phyloP scores from a whole-genome alignment of 2,888 invertebrate species.

The Ormyrus labotus region DNA sequence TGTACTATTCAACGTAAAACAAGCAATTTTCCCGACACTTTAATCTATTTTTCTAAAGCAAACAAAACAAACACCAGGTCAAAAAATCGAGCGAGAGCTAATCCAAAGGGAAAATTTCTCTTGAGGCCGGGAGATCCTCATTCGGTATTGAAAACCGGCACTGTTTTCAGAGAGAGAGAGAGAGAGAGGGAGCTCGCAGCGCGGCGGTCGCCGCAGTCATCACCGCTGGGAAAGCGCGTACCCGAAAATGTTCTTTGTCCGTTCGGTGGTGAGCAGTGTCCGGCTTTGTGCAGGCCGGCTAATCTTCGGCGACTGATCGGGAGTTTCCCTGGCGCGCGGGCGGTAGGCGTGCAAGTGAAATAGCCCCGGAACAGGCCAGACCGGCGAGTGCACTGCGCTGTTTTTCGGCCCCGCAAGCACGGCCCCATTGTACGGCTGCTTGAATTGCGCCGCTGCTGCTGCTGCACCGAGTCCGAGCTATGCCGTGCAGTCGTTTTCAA shows the following conservation, averaged over 20 bases:
- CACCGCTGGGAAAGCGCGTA: background rate
- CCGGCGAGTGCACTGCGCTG: background rate
- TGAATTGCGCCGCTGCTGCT: slow-evolving; percentile 8
- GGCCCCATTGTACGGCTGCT: slow-evolving; percentile 16
- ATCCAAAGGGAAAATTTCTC: too few species aligned
- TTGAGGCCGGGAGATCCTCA: too few species aligned
- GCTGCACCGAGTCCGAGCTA: too few species aligned
- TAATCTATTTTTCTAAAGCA: too few species aligned
- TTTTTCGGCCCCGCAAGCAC: slow-evolving; percentile 21
- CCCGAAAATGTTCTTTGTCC: slow-evolving; percentile 18
- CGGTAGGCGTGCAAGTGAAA: slow-evolving; percentile 38
- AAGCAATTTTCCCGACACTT: too few species aligned
- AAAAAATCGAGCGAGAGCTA: too few species aligned
- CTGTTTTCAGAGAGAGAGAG: too few species aligned
- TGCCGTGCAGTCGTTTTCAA: too few species aligned
- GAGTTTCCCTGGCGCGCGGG: background rate
- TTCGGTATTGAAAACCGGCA: too few species aligned
- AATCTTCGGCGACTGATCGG: slow-evolving; percentile 34
- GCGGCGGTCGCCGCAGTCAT: background rate
- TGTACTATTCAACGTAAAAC: too few species aligned
- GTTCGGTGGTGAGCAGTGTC: background rate
- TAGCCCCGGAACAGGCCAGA: slow-evolving; percentile 30
- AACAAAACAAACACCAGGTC: too few species aligned
- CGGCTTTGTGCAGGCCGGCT: slow-evolving; percentile 3
- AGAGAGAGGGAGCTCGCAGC: background rate